Percentiles rank a stretch among this genome's conserved stretches.
phyloP scores from a whole-genome alignment of 2,888 invertebrate species.

The Lasioglossum vierecki region DNA sequence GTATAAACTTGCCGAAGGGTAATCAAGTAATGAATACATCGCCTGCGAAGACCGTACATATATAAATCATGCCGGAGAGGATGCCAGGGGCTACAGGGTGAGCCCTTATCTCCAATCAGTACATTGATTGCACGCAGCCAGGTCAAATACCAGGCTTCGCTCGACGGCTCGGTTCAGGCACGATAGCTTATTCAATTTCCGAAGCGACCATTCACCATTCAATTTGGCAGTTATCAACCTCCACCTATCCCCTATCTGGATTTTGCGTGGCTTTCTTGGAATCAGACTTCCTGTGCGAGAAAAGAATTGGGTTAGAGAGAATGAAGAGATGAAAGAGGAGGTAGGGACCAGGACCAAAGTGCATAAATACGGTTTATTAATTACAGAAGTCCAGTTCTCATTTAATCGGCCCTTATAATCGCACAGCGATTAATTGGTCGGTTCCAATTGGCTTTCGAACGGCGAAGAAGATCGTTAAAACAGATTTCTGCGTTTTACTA shows the following conservation, averaged over 20 bases:
- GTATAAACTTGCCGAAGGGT: slow-evolving; percentile 71
- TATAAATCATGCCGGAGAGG: slow-evolving; percentile 79
- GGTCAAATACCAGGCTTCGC: slow-evolving; percentile 80
- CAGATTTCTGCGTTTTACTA: background rate
- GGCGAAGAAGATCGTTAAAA: background rate
- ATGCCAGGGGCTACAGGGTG: slow-evolving; percentile 74
- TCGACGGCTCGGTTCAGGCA: slow-evolving; percentile 74
- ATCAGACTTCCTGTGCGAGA: slow-evolving; percentile 47
- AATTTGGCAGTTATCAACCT: slow-evolving; percentile 80
- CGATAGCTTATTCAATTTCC: slow-evolving; percentile 83
- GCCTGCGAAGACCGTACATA: slow-evolving; percentile 76
- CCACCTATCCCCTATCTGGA: slow-evolving; percentile 75
- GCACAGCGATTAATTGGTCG: background rate
- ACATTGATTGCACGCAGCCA: slow-evolving; percentile 81
- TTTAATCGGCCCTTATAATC: background rate
- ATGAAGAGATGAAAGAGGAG: too few relatives aligned
- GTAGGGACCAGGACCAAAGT: background rate
- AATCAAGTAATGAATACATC: slow-evolving; percentile 81
- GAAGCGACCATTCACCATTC: slow-evolving; percentile 81
- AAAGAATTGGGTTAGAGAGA: slow-evolving; percentile 49
- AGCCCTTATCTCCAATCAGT: slow-evolving; percentile 81
- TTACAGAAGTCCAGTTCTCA: slow-evolving; percentile 9
- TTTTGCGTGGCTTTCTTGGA: slow-evolving; percentile 71
- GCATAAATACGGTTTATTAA: slow-evolving; percentile 34
- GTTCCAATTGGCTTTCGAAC: background rate